phyloP scores from a whole-genome alignment of 1,140 invertebrate genomes.

The Drosophila yakuba region DNA sequence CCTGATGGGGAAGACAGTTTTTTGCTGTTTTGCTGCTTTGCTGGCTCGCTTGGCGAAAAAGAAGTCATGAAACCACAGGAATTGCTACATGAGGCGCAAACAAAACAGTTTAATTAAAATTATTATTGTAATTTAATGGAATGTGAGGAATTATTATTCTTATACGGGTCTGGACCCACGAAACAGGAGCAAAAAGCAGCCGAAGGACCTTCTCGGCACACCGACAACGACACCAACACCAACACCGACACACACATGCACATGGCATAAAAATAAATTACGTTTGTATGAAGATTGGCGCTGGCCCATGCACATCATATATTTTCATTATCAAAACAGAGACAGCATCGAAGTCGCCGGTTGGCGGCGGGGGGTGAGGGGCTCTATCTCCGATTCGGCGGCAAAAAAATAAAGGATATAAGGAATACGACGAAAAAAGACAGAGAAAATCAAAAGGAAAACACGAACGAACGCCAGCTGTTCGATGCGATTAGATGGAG shows the following conservation, averaged over 20 bases:
- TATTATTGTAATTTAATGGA: conserved; percentile 83
- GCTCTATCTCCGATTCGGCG: conserved; percentile 35
- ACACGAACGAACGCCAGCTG: conserved; percentile 56
- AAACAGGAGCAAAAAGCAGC: not conserved
- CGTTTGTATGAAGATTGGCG: conserved; percentile 79
- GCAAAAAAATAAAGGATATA: conserved; percentile 46
- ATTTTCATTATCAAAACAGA: conserved; percentile 84
- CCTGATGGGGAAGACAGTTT: conserved; percentile 42
- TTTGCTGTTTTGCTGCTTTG: conserved; percentile 1
- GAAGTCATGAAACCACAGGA: conserved; percentile 57
- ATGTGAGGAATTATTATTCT: conserved; percentile 81
- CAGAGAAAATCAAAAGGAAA: conserved; percentile 21
- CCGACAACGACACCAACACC: not conserved
- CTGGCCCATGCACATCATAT: conserved; percentile 78
- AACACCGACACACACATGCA: conserved; percentile 15
- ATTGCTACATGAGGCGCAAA: conserved; percentile 69
- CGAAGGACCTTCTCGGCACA: conserved; percentile 18
- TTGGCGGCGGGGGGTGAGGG: conserved; percentile 6
- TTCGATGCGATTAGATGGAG: conserved; percentile 56
- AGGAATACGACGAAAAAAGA: conserved; percentile 8
- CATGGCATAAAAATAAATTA: conserved; percentile 79
- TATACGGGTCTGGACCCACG: conserved; percentile 33
- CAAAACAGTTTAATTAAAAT: conserved; percentile 82
- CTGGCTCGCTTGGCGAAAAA: conserved; percentile 23
- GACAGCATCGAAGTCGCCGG: conserved; percentile 50